Percentiles rank a stretch among this genome's conserved stretches.
phyloP scores from a whole-genome alignment of 2,888 invertebrate species.

The Apodemia zela region DNA sequence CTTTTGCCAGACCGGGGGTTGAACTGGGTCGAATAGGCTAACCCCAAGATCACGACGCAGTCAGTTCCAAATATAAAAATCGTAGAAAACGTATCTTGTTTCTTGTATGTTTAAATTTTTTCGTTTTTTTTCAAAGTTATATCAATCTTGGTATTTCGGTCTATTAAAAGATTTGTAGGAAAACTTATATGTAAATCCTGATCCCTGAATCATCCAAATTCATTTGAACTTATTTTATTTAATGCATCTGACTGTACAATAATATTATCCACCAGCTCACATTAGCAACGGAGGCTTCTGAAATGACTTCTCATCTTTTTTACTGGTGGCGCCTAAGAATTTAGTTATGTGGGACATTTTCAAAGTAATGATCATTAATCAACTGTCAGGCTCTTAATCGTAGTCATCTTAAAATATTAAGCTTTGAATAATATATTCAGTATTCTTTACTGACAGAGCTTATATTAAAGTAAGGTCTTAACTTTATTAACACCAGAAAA shows the following conservation, averaged over 20 bases:
- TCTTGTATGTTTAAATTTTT: too few species aligned
- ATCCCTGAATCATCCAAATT: not conserved
- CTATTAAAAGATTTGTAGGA: too few species aligned
- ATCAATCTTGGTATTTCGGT: too few species aligned
- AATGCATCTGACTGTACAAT: not conserved
- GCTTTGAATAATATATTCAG: not conserved
- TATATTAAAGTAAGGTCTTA: not conserved
- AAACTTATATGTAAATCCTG: too few species aligned
- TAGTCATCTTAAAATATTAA: slow-evolving; percentile 4
- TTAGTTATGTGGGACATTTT: slow-evolving; percentile 5
- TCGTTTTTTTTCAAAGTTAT: too few species aligned
- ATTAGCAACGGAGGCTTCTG: not conserved
- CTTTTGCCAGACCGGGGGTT: too few species aligned
- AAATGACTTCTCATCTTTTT: slow-evolving; percentile 5
- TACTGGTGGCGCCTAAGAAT: not conserved
- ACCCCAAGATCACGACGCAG: too few species aligned
- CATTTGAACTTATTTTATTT: not conserved
- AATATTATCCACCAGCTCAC: not conserved
- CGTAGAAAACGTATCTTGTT: too few species aligned
- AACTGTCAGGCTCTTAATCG: not conserved
- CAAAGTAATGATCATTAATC: slow-evolving; percentile 5
- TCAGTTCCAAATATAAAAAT: too few species aligned
- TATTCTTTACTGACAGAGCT: not conserved
- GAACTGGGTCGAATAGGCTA: too few species aligned
- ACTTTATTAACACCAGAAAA: not conserved